Percentiles rank a stretch among this genome's conserved stretches.
These are phyloP conservation scores for Pristionchus japonicus DNA, from an alignment of 2,888 invertebrate genomes.

Conservation along the genomic window DNA sequence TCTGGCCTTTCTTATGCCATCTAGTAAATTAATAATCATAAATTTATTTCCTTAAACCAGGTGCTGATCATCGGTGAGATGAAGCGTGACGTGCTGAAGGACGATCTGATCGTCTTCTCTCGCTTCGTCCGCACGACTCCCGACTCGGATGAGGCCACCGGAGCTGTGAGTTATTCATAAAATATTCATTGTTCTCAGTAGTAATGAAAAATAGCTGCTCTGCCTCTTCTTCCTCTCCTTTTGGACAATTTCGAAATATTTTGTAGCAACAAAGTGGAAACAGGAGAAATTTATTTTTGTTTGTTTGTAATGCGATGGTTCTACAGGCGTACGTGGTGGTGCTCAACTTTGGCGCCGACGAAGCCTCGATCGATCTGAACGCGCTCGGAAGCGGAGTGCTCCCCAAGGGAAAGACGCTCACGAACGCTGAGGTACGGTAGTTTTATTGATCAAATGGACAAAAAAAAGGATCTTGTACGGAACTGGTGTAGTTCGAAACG, in stretches of 20 bases:
- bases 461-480: background rate
- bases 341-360: constrained; percentile 59
- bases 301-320: too few relatives aligned
- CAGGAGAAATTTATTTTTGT: too few relatives aligned
- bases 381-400: constrained; percentile 48
- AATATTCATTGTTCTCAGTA: background rate
- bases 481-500: background rate
- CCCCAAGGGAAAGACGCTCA: constrained; percentile 50
- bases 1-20: too few relatives aligned
- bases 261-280: too few relatives aligned
- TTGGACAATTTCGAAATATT: too few relatives aligned
- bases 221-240: too few relatives aligned
- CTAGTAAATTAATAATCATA: background rate
- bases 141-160: constrained; percentile 51
- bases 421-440: constrained; percentile 16
- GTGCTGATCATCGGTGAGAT: constrained; percentile 44
- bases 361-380: constrained; percentile 49
- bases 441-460: background rate
- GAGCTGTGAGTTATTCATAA: constrained; percentile 48
- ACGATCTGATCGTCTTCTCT: constrained; percentile 57
- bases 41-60: background rate
- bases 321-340: constrained; percentile 53
- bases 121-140: constrained; percentile 52
- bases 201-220: too few relatives aligned
- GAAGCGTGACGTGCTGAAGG: constrained; percentile 50